Evolutionary conservation across 2,888 invertebrate genomes (phyloP), one percentile per base, ranked within the genome.

Genomic region (Trachelus iudaicus): DNA sequence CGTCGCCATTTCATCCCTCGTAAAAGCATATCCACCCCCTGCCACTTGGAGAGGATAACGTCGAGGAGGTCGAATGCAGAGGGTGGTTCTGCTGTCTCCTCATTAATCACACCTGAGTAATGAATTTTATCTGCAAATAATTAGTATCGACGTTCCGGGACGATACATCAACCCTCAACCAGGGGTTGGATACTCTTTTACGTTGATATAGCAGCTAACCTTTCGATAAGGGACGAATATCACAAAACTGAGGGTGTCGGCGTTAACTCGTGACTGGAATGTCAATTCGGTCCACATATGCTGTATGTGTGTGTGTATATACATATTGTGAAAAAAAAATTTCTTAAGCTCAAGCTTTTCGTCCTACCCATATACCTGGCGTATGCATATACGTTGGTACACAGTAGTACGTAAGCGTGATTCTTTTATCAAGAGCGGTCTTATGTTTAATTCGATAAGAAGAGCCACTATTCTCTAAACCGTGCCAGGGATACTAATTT

Each of bases 41-140:
- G 73, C 30, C 4, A 13, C 37, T 37, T 15, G 71, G 23, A 71
- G 11, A 31, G 71, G 31, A 71, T 33, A 31, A 33, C 31, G 71
- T 15, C 13, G 33, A 15, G 30, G 15, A 76, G 78, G 68, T 79
- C 78, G 79, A 80, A 79, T 82, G 80, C 82, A 73, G 78, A 76
- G 76, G 33, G 73, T 79, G 76, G 68, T 34, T 77, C 77, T 56
- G 37, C 9, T 77, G 80, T 80, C 80, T 75, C 69, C 69, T 81
- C 84, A 85, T 86, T 84, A 86, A 86, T 86, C 85, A 86, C 76
- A 69, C 73, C 77, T 83, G 86, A 86, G 83, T 85, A 86, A 85
- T 85, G 85, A 85, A 86, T 86, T 86, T 86, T 85, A 86, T 86
- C 85, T 85, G 82, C 82, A 86, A 85, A 86, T 86, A 86, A 86